Evolutionary conservation across 2,888 invertebrate genomes (phyloP).

Genomic region (Drosophila algonquin): DNA sequence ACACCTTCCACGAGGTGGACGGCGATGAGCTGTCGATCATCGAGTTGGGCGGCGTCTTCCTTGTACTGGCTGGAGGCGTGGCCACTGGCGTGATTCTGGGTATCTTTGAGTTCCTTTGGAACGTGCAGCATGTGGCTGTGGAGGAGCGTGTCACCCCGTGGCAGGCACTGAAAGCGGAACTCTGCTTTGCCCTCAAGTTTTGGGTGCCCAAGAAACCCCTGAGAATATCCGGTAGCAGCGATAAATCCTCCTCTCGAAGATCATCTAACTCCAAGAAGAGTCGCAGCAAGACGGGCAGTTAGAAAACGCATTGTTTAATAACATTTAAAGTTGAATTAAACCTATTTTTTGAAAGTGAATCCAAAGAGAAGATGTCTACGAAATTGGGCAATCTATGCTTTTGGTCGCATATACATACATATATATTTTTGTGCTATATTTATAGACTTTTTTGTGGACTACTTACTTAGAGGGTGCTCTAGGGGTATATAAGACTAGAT

Average conservation of each 20-base stretch:
- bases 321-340: slow-evolving; percentile 3
- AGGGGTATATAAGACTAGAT: slow-evolving; percentile 4
- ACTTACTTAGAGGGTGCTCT: slow-evolving; percentile 13
- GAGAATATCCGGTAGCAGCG: slow-evolving; percentile 69
- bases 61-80: slow-evolving; percentile 91
- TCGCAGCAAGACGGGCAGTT: slow-evolving; percentile 67
- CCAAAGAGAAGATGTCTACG: background rate
- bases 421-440: slow-evolving; percentile 13
- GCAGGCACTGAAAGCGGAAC: slow-evolving; percentile 89
- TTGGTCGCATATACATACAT: background rate
- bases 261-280: slow-evolving; percentile 70
- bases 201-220: slow-evolving; percentile 90
- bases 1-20: slow-evolving; percentile 64
- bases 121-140: slow-evolving; percentile 90
- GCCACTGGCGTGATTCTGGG: slow-evolving; percentile 90
- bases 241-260: slow-evolving; percentile 70
- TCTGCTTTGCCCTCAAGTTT: slow-evolving; percentile 90
- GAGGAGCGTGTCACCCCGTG: slow-evolving; percentile 90
- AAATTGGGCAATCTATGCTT: slow-evolving; percentile 2
- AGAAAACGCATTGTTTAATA: slow-evolving; percentile 4
- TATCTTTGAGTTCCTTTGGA: slow-evolving; percentile 93
- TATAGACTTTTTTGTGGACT: slow-evolving; percentile 12
- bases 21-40: slow-evolving; percentile 83
- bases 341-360: background rate
- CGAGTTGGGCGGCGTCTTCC: slow-evolving; percentile 96